Evolutionary conservation across 2,797 vertebrate species (phyloP).

Genomic region (Remorina albescens): DNA sequence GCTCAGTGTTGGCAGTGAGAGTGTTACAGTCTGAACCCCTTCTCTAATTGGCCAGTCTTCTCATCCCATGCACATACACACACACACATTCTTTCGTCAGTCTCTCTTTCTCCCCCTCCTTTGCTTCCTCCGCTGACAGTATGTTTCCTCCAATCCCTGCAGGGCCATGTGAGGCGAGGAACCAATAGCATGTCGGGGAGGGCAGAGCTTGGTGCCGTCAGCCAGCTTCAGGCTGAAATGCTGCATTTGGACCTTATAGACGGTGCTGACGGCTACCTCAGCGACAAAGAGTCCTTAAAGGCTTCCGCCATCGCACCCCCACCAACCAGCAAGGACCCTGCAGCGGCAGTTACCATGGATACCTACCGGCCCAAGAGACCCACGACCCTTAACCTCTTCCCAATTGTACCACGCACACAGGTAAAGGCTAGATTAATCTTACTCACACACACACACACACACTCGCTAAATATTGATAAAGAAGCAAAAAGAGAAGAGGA

Average conservation of each 20-base stretch:
- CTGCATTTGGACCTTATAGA: slow-evolving; percentile 96
- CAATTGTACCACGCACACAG: slow-evolving; percentile 95
- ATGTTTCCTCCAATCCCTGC: slow-evolving; percentile 74
- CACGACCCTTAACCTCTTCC: slow-evolving; percentile 96
- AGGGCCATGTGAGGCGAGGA: slow-evolving; percentile 89
- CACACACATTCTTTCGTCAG: slow-evolving; percentile 6
- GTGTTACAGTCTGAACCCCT: slow-evolving; percentile 62
- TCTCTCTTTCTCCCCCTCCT: slow-evolving; percentile 36
- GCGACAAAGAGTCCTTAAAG: slow-evolving; percentile 77
- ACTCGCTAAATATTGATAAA: slow-evolving; percentile 24
- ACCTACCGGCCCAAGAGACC: slow-evolving; percentile 94
- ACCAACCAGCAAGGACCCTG: slow-evolving; percentile 72
- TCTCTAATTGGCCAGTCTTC: slow-evolving; percentile 76
- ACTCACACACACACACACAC: slow-evolving; percentile 8
- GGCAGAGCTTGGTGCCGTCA: slow-evolving; percentile 87
- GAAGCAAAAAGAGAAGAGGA: neutral
- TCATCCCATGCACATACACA: slow-evolving; percentile 57
- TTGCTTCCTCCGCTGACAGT: slow-evolving; percentile 56
- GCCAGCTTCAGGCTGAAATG: slow-evolving; percentile 94
- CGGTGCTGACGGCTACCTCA: slow-evolving; percentile 87
- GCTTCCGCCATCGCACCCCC: slow-evolving; percentile 76
- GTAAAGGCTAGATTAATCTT: slow-evolving; percentile 73
- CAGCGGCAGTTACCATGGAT: slow-evolving; percentile 86
- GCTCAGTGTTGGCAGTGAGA: slow-evolving; percentile 56
- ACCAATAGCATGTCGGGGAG: slow-evolving; percentile 84